Evolutionary conservation across 2,888 invertebrate species (phyloP).

Genomic region (Eumerus sabulonum): DNA sequence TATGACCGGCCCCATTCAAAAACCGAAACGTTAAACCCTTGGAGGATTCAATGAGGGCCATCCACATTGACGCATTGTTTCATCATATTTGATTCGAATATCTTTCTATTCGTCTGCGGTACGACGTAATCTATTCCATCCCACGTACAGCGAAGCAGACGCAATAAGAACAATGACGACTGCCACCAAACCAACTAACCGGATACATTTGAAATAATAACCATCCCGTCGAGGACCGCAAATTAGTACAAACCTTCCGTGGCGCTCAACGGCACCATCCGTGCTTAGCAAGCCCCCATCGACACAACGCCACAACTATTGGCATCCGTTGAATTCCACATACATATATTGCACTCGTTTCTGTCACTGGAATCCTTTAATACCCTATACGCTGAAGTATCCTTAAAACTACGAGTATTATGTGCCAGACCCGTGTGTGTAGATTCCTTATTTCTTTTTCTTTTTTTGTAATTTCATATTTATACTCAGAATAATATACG

Average conservation of each 20-base stretch:
- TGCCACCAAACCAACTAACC: conserved; percentile 47
- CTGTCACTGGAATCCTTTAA: conserved; percentile 61
- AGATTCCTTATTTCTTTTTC: background rate
- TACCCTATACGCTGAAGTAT: conserved; percentile 61
- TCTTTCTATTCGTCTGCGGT: too few relatives aligned
- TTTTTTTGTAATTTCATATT: conserved; percentile 61
- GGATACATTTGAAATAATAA: conserved; percentile 55
- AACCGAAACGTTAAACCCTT: too few relatives aligned
- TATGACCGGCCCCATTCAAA: too few relatives aligned
- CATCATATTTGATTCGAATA: too few relatives aligned
- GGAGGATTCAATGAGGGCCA: too few relatives aligned
- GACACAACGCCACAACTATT: conserved; percentile 31
- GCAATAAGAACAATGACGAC: too few relatives aligned
- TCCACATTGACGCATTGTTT: too few relatives aligned
- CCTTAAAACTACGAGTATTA: conserved; percentile 54
- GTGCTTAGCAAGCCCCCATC: conserved; percentile 24
- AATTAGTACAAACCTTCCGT: conserved; percentile 59
- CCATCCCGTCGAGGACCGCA: conserved; percentile 54
- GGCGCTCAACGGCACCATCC: background rate
- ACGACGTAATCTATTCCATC: too few relatives aligned
- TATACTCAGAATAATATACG: conserved; percentile 53
- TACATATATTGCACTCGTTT: conserved; percentile 45
- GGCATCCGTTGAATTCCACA: conserved; percentile 35
- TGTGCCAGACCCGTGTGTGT: conserved; percentile 26
- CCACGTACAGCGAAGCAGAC: too few relatives aligned